A percentile compares a stretch with the other conserved stretches of the same genome.
phyloP scores from a whole-genome alignment of 2,797 vertebrate species.

The Phalanger gymnotis region DNA sequence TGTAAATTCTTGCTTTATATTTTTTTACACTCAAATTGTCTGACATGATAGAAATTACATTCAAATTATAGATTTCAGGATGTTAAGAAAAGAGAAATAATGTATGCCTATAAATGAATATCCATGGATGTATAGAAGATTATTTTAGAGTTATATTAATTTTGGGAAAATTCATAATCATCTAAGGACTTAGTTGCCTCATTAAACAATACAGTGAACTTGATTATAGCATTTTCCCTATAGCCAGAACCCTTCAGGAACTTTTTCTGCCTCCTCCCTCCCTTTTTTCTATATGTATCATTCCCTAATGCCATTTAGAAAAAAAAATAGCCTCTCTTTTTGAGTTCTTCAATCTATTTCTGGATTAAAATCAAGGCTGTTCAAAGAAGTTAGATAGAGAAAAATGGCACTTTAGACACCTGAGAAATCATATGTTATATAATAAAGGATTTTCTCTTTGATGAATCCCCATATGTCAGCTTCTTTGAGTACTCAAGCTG shows the following conservation, averaged over 20 bases:
- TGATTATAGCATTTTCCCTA: not conserved
- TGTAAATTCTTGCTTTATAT: not conserved
- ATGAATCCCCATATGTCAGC: not conserved
- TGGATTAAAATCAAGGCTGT: not conserved
- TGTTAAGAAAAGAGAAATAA: not conserved
- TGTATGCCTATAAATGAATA: not conserved
- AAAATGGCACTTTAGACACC: not conserved
- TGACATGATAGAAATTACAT: not conserved
- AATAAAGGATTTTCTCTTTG: not conserved
- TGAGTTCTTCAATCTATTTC: not conserved
- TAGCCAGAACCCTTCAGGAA: not conserved
- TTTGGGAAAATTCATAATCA: not conserved
- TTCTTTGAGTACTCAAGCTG: not conserved
- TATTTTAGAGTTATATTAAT: not conserved
- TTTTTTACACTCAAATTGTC: not conserved
- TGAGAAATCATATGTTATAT: not conserved
- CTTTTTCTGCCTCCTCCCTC: not conserved
- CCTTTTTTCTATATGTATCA: not conserved
- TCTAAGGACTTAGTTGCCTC: not conserved
- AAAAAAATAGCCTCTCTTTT: not conserved
- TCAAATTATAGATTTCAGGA: not conserved
- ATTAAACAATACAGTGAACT: not conserved
- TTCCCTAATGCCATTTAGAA: not conserved
- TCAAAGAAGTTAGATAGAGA: not conserved
- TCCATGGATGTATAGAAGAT: not conserved